Evolutionary conservation across 2,888 invertebrate species (phyloP).

Genomic region (Tetheella fluctuosa): DNA sequence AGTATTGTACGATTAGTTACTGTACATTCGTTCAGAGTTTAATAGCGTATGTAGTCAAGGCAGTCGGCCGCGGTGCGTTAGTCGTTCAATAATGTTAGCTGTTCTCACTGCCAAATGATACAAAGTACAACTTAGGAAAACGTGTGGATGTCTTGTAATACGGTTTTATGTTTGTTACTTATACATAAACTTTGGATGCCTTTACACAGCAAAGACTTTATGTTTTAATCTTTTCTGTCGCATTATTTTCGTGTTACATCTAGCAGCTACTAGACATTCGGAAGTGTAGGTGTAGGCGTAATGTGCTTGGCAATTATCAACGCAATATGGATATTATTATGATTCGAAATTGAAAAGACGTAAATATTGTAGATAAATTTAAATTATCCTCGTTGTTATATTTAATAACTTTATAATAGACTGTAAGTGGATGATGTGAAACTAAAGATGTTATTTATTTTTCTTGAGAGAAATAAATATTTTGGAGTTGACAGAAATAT

Average conservation of each 20-base stretch:
- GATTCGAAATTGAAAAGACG: constrained; percentile 55
- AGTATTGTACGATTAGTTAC: constrained; percentile 45
- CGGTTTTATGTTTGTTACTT: constrained; percentile 44
- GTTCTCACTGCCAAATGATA: constrained; percentile 75
- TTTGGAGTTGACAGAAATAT: constrained; percentile 57
- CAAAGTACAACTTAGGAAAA: constrained; percentile 70
- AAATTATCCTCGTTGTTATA: constrained; percentile 63
- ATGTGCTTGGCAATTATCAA: constrained; percentile 31
- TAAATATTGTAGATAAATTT: constrained; percentile 49
- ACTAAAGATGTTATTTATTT: constrained; percentile 62
- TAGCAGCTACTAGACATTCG: constrained; percentile 23
- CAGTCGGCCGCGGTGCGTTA: constrained; percentile 44
- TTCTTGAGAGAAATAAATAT: constrained; percentile 65
- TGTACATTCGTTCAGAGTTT: constrained; percentile 56
- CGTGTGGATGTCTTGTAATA: constrained; percentile 45
- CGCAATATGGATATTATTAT: constrained; percentile 21
- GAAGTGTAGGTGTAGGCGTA: constrained; percentile 27
- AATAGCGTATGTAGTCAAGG: constrained; percentile 44
- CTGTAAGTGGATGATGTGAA: constrained; percentile 56
- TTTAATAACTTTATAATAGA: constrained; percentile 57
- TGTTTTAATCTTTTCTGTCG: neutral
- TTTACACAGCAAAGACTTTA: constrained; percentile 32
- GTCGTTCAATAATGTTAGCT: constrained; percentile 38
- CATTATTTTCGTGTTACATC: constrained; percentile 19
- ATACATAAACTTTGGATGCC: constrained; percentile 42